These are phyloP conservation scores for Drosophila arizonae DNA, from an alignment of 1,140 invertebrate species.

Conservation along the genomic window DNA sequence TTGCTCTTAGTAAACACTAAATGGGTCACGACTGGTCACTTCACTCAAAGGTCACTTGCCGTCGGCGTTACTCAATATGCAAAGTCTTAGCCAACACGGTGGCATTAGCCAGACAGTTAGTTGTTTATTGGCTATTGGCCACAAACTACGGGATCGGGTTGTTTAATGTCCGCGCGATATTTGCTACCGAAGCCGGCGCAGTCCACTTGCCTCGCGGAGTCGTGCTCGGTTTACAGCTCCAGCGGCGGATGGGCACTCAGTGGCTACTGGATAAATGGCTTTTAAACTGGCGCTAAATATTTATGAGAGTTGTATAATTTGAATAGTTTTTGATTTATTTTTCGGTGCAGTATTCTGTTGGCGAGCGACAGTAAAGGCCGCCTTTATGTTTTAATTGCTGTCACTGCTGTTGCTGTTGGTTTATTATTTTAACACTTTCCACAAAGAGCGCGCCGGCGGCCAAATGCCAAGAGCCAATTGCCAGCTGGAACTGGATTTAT, in stretches of 20 bases:
- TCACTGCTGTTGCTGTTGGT: slow-evolving; percentile 52
- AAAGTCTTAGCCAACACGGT: background rate
- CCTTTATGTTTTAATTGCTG: slow-evolving; percentile 56
- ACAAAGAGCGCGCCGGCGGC: slow-evolving; percentile 60
- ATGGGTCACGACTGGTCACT: background rate
- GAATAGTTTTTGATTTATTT: slow-evolving; percentile 45
- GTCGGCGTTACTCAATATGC: slow-evolving; percentile 28
- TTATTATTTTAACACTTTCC: slow-evolving; percentile 80
- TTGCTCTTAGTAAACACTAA: too few species aligned
- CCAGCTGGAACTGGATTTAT: slow-evolving; percentile 15
- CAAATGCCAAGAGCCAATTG: slow-evolving; percentile 28
- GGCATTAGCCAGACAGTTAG: slow-evolving; percentile 17
- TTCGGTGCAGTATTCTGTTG: slow-evolving; percentile 27
- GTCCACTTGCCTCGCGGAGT: slow-evolving; percentile 17
- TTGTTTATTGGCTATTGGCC: slow-evolving; percentile 40
- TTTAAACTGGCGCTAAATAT: slow-evolving; percentile 46
- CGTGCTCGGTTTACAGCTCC: background rate
- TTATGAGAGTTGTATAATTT: slow-evolving; percentile 60
- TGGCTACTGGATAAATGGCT: slow-evolving; percentile 16
- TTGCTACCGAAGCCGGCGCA: slow-evolving; percentile 18
- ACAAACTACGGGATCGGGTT: slow-evolving; percentile 19
- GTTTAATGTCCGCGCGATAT: slow-evolving; percentile 36
- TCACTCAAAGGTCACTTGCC: slow-evolving; percentile 28
- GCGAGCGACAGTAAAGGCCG: slow-evolving; percentile 22
- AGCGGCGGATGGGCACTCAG: background rate